phyloP scores from a whole-genome alignment of 2,888 invertebrate species.

The Thera britannica region DNA sequence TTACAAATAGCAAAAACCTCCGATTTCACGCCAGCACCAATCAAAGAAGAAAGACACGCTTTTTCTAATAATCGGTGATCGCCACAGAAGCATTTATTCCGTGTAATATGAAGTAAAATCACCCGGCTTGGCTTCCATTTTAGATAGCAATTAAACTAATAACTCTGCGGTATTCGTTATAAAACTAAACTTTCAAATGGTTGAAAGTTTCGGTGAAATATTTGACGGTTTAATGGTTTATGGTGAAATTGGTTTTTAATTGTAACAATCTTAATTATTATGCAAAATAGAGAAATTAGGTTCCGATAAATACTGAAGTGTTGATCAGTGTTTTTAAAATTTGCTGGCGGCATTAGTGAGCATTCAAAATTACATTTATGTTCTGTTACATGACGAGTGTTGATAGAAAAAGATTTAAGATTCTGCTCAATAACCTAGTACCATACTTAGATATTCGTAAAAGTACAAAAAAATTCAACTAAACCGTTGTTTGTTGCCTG shows the following conservation, averaged over 20 bases:
- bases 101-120: slow-evolving; percentile 34
- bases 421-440: too few relatives aligned
- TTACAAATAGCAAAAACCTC: slow-evolving; percentile 39
- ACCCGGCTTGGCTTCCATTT: slow-evolving; percentile 34
- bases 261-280: slow-evolving; percentile 24
- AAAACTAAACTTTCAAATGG: slow-evolving; percentile 34
- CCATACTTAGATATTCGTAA: too few relatives aligned
- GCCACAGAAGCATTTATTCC: slow-evolving; percentile 71
- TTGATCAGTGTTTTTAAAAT: neutral
- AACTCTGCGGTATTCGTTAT: slow-evolving; percentile 33
- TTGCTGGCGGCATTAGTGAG: neutral
- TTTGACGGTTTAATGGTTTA: slow-evolving; percentile 29
- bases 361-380: too few relatives aligned
- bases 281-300: slow-evolving; percentile 17
- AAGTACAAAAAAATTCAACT: too few relatives aligned
- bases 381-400: too few relatives aligned
- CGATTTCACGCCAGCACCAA: slow-evolving; percentile 40
- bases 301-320: neutral
- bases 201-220: slow-evolving; percentile 29
- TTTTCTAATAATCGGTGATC: slow-evolving; percentile 72
- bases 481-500: too few relatives aligned
- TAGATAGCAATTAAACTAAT: slow-evolving; percentile 40
- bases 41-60: slow-evolving; percentile 63
- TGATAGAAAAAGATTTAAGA: too few relatives aligned
- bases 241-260: slow-evolving; percentile 31